Evolutionary conservation across 2,797 vertebrate species (phyloP), one percentile per base, ranked within the genome.

Genomic region (Parambassis ranga): DNA sequence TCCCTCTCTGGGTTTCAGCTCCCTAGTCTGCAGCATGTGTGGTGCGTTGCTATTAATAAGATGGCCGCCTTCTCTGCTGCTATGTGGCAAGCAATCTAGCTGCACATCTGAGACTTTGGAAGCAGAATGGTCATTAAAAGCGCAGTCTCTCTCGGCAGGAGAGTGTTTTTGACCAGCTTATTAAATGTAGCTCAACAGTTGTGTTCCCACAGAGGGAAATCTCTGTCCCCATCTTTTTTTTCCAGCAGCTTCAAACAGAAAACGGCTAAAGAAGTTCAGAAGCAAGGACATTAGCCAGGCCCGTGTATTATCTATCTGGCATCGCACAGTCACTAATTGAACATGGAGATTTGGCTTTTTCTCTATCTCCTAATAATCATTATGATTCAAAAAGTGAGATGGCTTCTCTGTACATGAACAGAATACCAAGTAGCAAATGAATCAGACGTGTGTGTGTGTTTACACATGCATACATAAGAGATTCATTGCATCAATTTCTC

Each of bases 141-240:
- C 71, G 5, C 48, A 65, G 66, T 81, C 73, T 85, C 82, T 83
- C 81, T 85, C 80, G 38, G 81, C 85, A 84, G 86, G 83, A 90
- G 82, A 86, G 85, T 65, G 63, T 77, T 89, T 89, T 83, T 88
- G 87, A 86, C 84, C 74, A 65, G 75, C 84, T 89, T 90, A 89
- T 92, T 92, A 89, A 89, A 87, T 82, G 77, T 77, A 77, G 81
- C 87, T 88, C 90, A 91, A 90, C 88, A 91, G 87, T 90, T 90
- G 89, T 81, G 80, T 77, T 84, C 77, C 77, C 79, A 59, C 71
- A 42, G 75, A 83, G 84, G 70, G 64, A 81, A 77, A 84, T 85
- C 72, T 78, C 61, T 22, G 63, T 74, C 67, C 62, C 63, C 56
- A 73, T 77, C 80, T 73, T 70, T 56, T 60, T 64, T 79, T 80